Base-by-base conservation (phyloP, 2,888 invertebrate species). In the Dicyrtoma fusca region DNA sequence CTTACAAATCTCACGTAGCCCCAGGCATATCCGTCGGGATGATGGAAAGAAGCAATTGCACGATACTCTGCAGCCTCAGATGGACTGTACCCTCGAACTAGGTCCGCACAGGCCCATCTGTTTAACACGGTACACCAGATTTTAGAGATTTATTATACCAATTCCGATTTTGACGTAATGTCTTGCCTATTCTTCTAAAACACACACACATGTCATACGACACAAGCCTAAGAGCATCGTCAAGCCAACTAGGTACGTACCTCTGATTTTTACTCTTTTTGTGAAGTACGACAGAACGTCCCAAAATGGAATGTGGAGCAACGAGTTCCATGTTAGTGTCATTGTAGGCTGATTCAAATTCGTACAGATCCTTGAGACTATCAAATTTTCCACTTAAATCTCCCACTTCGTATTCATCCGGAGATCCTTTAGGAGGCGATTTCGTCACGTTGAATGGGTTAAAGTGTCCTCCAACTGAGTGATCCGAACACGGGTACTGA, bases 41-140 rank as follows among this genome's bases (percentile, higher is more conserved):
- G 92, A 85, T 95, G 94, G 84, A 97, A 97, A 0, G 93, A 94
- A 1, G 94, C 95, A 74, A 94, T 91, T 1, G 90, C 95, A 72
- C 92, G 87, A 61, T 94, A 86, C 85, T 95, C 94, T 45, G 92
- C 86, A 0, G 93, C 94, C 82, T 95, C 94, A 0, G 91, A 89
- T 0, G 94, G 92, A 74, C 93, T 91, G 84, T 94, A 94, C 0
- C 94, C 94, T 79, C 94, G 88, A 83, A 92, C 92, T 49, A 95
- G 86, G 0, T 90, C 90, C 1, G 93, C 91, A 82, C 95, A 95
- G 0, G 91, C 91, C 92, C 93, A 94, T 79, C 93, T 81, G 64
- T 11, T 4, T 49, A 49, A 5, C 34, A 34, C 8, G n/a, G n/a
- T n/a, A n/a, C n/a, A n/a, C n/a, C n/a, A n/a, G n/a, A n/a, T n/a